phyloP scores from a whole-genome alignment of 2,888 invertebrate genomes.

The Lochmaea capreae region DNA sequence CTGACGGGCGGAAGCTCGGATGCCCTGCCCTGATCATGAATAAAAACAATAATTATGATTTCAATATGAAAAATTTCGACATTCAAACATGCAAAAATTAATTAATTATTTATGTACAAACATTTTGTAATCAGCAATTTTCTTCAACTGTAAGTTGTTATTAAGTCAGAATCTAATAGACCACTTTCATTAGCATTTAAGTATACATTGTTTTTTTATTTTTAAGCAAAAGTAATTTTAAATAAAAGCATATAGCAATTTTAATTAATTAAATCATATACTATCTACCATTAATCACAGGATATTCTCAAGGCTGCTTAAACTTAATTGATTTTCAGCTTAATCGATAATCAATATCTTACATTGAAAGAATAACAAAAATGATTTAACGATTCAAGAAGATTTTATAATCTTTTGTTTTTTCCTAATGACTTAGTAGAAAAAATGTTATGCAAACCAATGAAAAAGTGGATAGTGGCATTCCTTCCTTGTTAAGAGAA shows the following conservation, averaged over 20 bases:
- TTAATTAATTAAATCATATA: background rate
- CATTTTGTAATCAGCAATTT: background rate
- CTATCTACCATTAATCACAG: background rate
- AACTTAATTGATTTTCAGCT: background rate
- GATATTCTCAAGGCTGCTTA: conserved; percentile 1
- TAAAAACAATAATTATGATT: no score
- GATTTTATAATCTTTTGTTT: no score
- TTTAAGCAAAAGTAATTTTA: background rate
- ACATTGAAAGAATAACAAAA: background rate
- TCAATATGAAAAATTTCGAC: no score
- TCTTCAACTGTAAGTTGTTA: background rate
- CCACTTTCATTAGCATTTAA: background rate
- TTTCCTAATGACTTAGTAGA: no score
- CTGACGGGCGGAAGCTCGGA: no score
- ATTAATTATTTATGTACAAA: no score
- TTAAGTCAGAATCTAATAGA: background rate
- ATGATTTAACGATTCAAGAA: background rate
- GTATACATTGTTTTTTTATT: background rate
- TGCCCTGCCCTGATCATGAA: no score
- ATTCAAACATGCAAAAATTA: no score
- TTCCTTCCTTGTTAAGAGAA: no score
- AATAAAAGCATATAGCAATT: background rate
- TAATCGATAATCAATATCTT: background rate
- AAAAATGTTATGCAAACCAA: no score
- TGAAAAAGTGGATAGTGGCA: no score